Evolutionary conservation across 2,888 invertebrate species (phyloP).

Genomic region (Blomia tropicalis): DNA sequence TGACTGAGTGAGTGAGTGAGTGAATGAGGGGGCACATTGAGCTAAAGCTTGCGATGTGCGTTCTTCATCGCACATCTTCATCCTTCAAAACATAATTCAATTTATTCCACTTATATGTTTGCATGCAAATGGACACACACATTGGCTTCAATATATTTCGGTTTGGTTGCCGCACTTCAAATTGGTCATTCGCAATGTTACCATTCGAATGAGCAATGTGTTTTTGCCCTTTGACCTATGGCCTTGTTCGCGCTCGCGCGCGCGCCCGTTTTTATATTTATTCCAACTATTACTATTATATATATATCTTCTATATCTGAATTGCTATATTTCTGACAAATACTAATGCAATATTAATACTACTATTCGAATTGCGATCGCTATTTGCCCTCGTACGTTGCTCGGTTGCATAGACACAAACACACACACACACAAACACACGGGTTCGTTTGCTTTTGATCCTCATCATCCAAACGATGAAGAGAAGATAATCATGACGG

Average conservation of each 20-base stretch:
- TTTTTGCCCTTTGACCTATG: constrained; percentile 1
- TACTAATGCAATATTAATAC: too few species aligned
- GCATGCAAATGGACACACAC: background rate
- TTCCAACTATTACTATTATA: background rate
- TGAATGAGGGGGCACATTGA: too few species aligned
- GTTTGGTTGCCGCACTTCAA: background rate
- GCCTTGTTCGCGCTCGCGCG: constrained; percentile 9
- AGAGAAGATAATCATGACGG: too few species aligned
- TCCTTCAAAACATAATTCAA: constrained; percentile 9
- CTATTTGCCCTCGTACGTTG: too few species aligned
- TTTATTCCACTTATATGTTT: background rate
- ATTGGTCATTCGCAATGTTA: background rate
- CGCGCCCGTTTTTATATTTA: background rate
- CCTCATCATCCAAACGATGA: too few species aligned
- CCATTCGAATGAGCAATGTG: background rate
- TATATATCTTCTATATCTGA: too few species aligned
- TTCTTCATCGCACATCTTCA: background rate
- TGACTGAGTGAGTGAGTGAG: too few species aligned
- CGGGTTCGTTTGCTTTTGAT: too few species aligned
- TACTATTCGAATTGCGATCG: too few species aligned
- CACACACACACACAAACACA: too few species aligned
- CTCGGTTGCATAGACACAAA: too few species aligned
- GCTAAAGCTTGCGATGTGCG: background rate
- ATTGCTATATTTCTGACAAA: too few species aligned
- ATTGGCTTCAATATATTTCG: background rate